Percentiles rank a stretch among this genome's conserved stretches.
Conservation (phyloP, 1,140 invertebrate genomes). For the Drosophila sp. region DNA sequence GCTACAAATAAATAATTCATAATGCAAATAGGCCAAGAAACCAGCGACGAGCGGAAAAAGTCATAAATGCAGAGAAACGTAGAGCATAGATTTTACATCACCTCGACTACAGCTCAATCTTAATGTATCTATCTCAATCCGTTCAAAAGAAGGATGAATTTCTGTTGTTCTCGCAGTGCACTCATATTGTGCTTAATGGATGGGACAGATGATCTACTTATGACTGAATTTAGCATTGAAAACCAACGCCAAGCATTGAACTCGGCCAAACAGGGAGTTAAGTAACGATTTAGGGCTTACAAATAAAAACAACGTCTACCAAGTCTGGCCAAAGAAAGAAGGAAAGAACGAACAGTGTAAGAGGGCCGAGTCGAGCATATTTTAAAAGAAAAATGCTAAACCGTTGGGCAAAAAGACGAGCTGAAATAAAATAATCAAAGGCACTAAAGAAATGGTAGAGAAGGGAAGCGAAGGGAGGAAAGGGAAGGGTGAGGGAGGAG, state of each 20-base stretch:
- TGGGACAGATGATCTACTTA: conserved; percentile 10
- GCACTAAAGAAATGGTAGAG: conserved; percentile 18
- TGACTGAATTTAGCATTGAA: conserved; percentile 13
- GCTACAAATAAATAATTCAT: conserved; percentile 81
- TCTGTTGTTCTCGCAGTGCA: not conserved
- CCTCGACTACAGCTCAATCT: conserved; percentile 16
- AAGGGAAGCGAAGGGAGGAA: not conserved
- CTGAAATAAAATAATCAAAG: conserved; percentile 77
- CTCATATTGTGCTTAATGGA: not conserved
- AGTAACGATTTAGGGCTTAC: conserved; percentile 17
- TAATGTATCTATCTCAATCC: no score
- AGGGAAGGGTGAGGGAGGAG: conserved; percentile 7
- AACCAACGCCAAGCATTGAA: conserved; percentile 1
- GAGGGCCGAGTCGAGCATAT: conserved; percentile 44
- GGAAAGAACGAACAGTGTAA: not conserved
- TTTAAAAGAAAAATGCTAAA: conserved; percentile 73
- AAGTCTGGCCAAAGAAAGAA: conserved; percentile 3
- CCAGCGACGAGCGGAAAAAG: conserved; percentile 50
- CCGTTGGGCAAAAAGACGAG: conserved; percentile 35
- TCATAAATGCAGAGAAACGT: conserved; percentile 26
- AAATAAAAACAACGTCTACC: not conserved
- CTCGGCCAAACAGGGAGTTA: conserved; percentile 7
- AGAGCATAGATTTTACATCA: conserved; percentile 29
- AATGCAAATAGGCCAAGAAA: conserved; percentile 81
- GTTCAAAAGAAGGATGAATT: not conserved